Evolutionary conservation across 2,113 vertebrate genomes (phyloP), one percentile per base, ranked within the genome.

Genomic region (Tupaia chinensis): DNA sequence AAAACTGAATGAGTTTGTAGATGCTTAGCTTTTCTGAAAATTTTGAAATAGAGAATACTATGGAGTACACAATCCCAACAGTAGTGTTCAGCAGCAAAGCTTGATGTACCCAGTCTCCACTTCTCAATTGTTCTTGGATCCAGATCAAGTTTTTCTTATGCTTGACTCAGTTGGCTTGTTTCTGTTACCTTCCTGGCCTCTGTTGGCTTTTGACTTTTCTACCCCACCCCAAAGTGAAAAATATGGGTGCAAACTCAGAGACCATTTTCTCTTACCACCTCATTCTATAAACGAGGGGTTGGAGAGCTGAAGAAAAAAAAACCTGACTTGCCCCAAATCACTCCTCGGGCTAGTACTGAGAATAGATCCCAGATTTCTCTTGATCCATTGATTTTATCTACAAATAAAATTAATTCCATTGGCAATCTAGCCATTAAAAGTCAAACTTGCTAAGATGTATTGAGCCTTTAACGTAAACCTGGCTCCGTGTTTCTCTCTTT

Each of bases 131-230:
- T 81, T 63, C 63, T 54, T 4, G 0, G 5, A 78, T 66, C 8
- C 79, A 60, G 54, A 44, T 76, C 44, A 76, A 34, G 32, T 22
- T 85, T 73, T 22, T 27, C 44, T 83, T 29, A 92, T 4, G 27
- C 23, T 23, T 23, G 3, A 3, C 34, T 94, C 70, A 34, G 3
- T 34, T n/a, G n/a, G 34, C 23, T 34, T 69, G 12, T 73, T 84
- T 85, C n/a, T 60, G 1, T 23, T 58, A 34, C 54, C 77, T 65
- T 5, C 2, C 58, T 27, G n/a, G 14, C 15, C 53, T 27, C 53
- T 15, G 7, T 11, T 29, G 95, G 89, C 96, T 97, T 70, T n/a
- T 78, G 44, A 66, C 66, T 83, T 85, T 61, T 6, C 34, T 85
- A 53, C 12, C 29, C 34, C 10, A 44, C 32, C 27, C 12, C 9